These are phyloP conservation scores for Artibeus jamaicensis DNA, from an alignment of 2,797 vertebrate genomes.

Conservation along the genomic window DNA sequence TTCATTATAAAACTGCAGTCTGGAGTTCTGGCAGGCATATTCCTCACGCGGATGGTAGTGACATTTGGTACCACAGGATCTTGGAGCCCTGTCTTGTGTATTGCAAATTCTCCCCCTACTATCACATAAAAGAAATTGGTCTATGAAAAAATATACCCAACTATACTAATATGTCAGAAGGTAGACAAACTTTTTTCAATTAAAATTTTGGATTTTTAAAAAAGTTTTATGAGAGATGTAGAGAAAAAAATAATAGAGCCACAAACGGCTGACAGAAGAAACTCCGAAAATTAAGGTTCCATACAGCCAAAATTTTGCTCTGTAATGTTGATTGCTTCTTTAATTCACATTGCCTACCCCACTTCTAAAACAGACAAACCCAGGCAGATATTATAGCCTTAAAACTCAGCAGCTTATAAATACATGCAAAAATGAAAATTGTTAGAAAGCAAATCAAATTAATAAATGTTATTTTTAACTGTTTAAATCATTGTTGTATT, in stretches of 20 bases:
- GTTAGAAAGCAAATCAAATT: neutral
- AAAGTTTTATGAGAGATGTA: neutral
- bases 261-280: neutral
- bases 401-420: neutral
- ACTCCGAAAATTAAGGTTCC: neutral
- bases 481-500: neutral
- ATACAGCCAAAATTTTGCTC: neutral
- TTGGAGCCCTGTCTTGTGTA: neutral
- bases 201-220: neutral
- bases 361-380: conserved; percentile 2
- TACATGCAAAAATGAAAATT: neutral
- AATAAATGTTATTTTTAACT: neutral
- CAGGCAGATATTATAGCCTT: neutral
- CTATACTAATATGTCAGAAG: neutral
- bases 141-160: neutral
- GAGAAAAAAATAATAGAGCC: neutral
- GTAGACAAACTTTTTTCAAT: neutral
- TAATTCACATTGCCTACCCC: neutral
- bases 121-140: neutral
- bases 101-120: neutral
- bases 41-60: neutral
- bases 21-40: neutral
- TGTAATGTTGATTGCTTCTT: neutral
- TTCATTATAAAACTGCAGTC: neutral
- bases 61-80: neutral